phyloP scores from a whole-genome alignment of 2,888 invertebrate genomes.

The Gerris lacustris region DNA sequence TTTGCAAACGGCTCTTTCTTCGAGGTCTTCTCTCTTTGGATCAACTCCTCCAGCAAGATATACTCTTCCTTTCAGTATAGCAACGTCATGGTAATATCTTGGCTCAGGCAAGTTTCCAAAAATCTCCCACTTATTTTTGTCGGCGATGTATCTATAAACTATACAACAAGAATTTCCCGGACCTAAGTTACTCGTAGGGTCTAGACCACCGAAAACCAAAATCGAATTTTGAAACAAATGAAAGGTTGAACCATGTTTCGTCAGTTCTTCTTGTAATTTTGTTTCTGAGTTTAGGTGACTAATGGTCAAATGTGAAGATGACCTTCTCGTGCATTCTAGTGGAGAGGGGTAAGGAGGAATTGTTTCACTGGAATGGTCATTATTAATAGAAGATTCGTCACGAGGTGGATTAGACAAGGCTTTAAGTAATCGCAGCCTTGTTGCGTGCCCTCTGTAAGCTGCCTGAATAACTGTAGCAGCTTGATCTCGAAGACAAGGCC shows the following conservation, averaged over 20 bases:
- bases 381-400: not conserved
- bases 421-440: conserved; percentile 6
- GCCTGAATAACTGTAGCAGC: conserved; percentile 22
- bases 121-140: conserved; percentile 49
- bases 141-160: conserved; percentile 18
- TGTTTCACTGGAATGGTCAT: not conserved
- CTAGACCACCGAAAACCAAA: conserved; percentile 21
- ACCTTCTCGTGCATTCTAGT: not conserved
- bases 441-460: conserved; percentile 20
- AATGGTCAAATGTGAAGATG: not conserved
- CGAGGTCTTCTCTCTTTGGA: conserved; percentile 48
- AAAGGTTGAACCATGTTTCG: not conserved
- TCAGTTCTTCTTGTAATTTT: not conserved
- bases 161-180: conserved; percentile 11
- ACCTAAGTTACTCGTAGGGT: conserved; percentile 14
- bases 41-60: conserved; percentile 57
- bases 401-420: not conserved
- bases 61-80: conserved; percentile 49
- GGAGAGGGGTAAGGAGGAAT: not conserved
- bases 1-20: conserved; percentile 46
- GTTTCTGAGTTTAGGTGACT: not conserved
- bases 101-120: conserved; percentile 57
- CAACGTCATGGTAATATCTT: conserved; percentile 54
- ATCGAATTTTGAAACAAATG: conserved; percentile 9
- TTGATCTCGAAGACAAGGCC: conserved; percentile 2